Evolutionary conservation across 2,888 invertebrate genomes (phyloP), one percentile per base, ranked within the genome.

Genomic region (Tetranychus truncatus): DNA sequence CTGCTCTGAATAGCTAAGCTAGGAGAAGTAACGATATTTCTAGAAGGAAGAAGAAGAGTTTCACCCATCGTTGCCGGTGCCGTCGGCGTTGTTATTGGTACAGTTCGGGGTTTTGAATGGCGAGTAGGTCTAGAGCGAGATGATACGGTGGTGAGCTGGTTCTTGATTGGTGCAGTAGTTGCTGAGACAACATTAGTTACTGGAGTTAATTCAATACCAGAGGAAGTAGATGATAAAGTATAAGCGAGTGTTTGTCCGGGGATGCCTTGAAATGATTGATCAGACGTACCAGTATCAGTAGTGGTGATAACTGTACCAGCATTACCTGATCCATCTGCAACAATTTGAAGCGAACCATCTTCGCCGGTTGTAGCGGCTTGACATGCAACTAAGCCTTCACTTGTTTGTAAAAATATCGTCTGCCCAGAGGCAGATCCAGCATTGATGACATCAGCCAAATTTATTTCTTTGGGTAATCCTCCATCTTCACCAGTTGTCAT

Each of bases 361-460:
- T 74, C 76, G 2, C 55, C 55, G 45, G 24, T 66, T 1, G 73
- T 72, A 7, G 72, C 34, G 15, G 72, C 72, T 65, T 72, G 66
- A 45, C 76, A 76, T n/a, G 72, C 72, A 46, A 76, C 74, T 20
- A 74, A 72, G 20, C 74, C 74, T 67, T 76, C 76, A 11, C 74
- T 67, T 5, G 76, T 76, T 72, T 76, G 74, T 45, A 76, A 46
- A 8, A 74, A 73, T 44, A 76, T 66, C 21, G 76, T 74, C 45
- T 76, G 76, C 9, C 76, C 76, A 45, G 34, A 34, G 8, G 74
- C 74, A 15, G 45, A 45, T 55, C 74, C 74, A 7, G 74, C 72
- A 73, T 45, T 74, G 8, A 74, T 73, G 4, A 76, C 21, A 46
- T 76, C 74, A 24, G 74, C 74, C 21, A 76, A 45, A 66, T 74